Evolutionary conservation across 2,113 vertebrate species (phyloP), one percentile per base, ranked within the genome.

Genomic region (Scartelaos histophorus): DNA sequence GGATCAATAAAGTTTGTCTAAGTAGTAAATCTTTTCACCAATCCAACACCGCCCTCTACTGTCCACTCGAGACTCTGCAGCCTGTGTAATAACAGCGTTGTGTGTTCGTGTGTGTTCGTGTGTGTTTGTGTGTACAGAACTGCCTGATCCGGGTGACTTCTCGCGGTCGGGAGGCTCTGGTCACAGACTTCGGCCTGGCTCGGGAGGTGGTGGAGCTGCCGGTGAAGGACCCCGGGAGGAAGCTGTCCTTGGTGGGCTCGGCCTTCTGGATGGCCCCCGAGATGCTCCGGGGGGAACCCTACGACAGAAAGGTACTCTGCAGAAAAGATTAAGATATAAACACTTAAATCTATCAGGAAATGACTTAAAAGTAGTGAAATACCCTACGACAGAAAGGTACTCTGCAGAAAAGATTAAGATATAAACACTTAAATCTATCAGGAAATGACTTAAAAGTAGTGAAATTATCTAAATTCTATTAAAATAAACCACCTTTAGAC

Each of bases 261-360:
- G 95, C 95, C 49, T 96, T 96, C 90, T 96, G 95, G 95, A 96
- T 96, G 95, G 95, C 95, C 4, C 95, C 95, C 0, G 95, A 96
- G 84, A 96, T 96, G 95, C 88, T 96, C 35, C 87, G 95, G 2
- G 95, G 95, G 29, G 95, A 96, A 68, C 95, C 91, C 0, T 96
- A 96, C 0, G 95, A 96, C 89, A 89, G 92, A 46, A 96, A 96
- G 93, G 95, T 95, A 13, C n/a, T 11, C n/a, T n/a, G n/a, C n/a
- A n/a, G n/a, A n/a, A n/a, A n/a, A n/a, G n/a, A n/a, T n/a, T n/a
- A n/a, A n/a, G n/a, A n/a, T n/a, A n/a, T n/a, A n/a, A n/a, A n/a
- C n/a, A n/a, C n/a, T n/a, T n/a, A n/a, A n/a, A n/a, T n/a, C n/a
- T n/a, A n/a, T n/a, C n/a, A n/a, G n/a, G n/a, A n/a, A n/a, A n/a